These are phyloP conservation scores for Cyaniris semiargus DNA, from an alignment of 2,888 invertebrate genomes.

Conservation along the genomic window DNA sequence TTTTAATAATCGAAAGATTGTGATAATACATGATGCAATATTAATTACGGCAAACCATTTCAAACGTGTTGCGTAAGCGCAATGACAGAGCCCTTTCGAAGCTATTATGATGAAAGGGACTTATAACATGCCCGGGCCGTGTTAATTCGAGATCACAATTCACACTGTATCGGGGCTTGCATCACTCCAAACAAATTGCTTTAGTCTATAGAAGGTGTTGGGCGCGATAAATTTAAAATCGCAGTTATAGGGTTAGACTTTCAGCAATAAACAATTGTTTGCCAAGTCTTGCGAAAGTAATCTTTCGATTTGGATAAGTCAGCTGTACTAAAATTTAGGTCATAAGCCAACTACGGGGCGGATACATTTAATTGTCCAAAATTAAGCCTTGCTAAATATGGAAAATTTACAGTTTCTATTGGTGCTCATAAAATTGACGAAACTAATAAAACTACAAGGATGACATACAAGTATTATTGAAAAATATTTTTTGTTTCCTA, in stretches of 20 bases:
- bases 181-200: slow-evolving; percentile 28
- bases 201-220: slow-evolving; percentile 20
- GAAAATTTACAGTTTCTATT: neutral
- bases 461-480: slow-evolving; percentile 25
- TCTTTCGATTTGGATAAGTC: slow-evolving; percentile 17
- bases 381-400: neutral
- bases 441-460: neutral
- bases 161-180: slow-evolving; percentile 22
- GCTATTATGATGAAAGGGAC: slow-evolving; percentile 31
- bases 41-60: slow-evolving; percentile 27
- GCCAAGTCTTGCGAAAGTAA: slow-evolving; percentile 11
- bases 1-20: slow-evolving; percentile 26
- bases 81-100: slow-evolving; percentile 34
- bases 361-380: neutral
- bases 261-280: slow-evolving; percentile 1
- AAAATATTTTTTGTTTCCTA: slow-evolving; percentile 14
- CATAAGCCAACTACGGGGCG: neutral
- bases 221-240: slow-evolving; percentile 25
- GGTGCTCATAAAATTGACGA: neutral
- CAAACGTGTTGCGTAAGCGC: slow-evolving; percentile 26
- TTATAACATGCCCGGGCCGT: slow-evolving; percentile 25
- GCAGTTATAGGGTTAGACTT: slow-evolving; percentile 13
- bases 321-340: neutral
- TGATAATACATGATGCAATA: slow-evolving; percentile 29
- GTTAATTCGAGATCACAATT: slow-evolving; percentile 26